A percentile compares a stretch with the other conserved stretches of the same genome.
Conservation (phyloP, 2,797 vertebrate species). For the Kryptolebias ocellatus region DNA sequence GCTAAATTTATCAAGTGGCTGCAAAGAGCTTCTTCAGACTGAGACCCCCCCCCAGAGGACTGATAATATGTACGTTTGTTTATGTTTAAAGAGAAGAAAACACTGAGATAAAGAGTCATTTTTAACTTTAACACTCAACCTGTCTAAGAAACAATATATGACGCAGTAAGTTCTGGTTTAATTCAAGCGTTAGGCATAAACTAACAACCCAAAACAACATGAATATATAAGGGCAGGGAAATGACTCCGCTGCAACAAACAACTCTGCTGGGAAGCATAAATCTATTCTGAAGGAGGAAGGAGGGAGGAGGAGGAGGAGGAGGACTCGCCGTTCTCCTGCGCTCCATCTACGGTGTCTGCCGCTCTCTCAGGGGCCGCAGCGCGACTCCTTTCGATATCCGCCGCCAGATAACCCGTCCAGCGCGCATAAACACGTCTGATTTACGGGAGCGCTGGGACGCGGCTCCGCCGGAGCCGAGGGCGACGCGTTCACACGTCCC, state of each 20-base stretch:
- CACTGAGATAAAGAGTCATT: neutral
- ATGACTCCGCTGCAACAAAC: constrained; percentile 14
- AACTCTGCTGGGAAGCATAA: constrained; percentile 38
- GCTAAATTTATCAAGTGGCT: too few relatives aligned
- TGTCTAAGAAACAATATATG: neutral
- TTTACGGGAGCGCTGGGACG: constrained; percentile 39
- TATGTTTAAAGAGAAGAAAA: too few relatives aligned
- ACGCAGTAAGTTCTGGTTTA: neutral
- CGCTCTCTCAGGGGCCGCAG: constrained; percentile 22
- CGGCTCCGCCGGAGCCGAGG: constrained; percentile 13
- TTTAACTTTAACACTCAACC: neutral
- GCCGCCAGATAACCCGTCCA: constrained; percentile 39
- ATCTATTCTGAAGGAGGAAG: constrained; percentile 24
- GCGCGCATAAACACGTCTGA: constrained; percentile 50
- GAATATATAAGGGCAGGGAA: neutral
- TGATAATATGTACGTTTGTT: too few relatives aligned
- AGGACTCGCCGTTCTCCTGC: constrained; percentile 17
- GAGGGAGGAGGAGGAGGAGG: constrained; percentile 15
- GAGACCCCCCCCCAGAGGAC: too few relatives aligned
- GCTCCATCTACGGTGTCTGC: constrained; percentile 69
- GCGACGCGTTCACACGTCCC: neutral
- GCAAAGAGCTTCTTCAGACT: too few relatives aligned
- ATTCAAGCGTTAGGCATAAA: neutral
- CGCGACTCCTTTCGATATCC: constrained; percentile 50
- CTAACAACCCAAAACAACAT: neutral